Base-by-base conservation (phyloP, 2,113 vertebrate genomes). In the Python bivittatus region DNA sequence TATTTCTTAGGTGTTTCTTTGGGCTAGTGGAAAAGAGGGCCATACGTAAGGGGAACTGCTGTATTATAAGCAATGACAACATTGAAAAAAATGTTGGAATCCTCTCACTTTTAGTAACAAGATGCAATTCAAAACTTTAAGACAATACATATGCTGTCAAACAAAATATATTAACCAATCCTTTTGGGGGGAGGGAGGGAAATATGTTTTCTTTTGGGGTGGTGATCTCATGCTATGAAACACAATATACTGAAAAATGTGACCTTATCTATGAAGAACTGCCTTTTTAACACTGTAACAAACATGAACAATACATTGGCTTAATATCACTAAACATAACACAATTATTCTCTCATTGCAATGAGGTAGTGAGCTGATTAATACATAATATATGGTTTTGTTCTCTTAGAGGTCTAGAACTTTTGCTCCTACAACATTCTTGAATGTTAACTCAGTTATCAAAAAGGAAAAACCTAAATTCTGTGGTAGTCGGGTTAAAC, bases 301-400 rank as follows among this genome's bases (percentile, higher is more conserved):
- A 96, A 95, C 93, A 83, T 86, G 94, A 91, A 58, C 92, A 91
- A 92, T 25, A 94, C 27, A 68, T 89, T 92, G 96, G 58, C 83
- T 58, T 93, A 93, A 53, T 84, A 95, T 58, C 90, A 94, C 68
- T 83, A 92, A 95, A 54, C 38, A 94, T 90, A 88, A 64, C 38
- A 88, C 61, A 94, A 92, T 10, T 93, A 91, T 96, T 93, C 90
- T 91, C 85, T 89, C 95, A 95, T 95, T 92, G 93, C 20, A 94
- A 92, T 97, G 97, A 96, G 97, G 96, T 97, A 96, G 90, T 56
- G 95, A 96, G 91, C 95, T 88, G 89, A 96, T 87, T 94, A 85
- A 94, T 79, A 92, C 92, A 84, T 12, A 91, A 91, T 85, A 93
- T 57, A 79, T 29, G 52, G 88, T 2, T 86, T 91, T 90, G 90